Evolutionary conservation across 1,140 invertebrate species (phyloP).

Genomic region (Popillia japonica): DNA sequence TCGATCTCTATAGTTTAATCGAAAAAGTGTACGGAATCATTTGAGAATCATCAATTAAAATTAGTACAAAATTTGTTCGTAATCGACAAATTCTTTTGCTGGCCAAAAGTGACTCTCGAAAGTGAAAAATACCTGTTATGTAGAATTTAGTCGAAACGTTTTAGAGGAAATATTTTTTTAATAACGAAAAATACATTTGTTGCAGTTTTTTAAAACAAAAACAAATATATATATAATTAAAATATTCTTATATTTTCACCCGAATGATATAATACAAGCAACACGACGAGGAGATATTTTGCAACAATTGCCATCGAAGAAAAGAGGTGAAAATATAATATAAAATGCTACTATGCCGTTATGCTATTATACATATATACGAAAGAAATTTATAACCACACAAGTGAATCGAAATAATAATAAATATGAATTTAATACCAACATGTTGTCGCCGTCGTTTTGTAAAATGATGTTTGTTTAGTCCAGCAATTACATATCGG

Average conservation of each 20-base stretch:
- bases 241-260: too few relatives aligned
- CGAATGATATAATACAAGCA: too few relatives aligned
- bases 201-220: constrained; percentile 21
- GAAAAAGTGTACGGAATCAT: too few relatives aligned
- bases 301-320: too few relatives aligned
- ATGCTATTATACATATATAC: not conserved
- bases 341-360: too few relatives aligned
- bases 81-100: not conserved
- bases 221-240: not conserved
- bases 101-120: not conserved
- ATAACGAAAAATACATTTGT: constrained; percentile 31
- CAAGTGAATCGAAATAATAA: too few relatives aligned
- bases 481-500: constrained; percentile 61
- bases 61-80: not conserved
- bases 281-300: too few relatives aligned
- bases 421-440: too few relatives aligned
- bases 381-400: not conserved
- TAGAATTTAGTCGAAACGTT: constrained; percentile 16
- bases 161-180: constrained; percentile 18
- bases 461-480: constrained; percentile 49
- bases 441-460: too few relatives aligned
- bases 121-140: too few relatives aligned
- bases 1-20: not conserved
- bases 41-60: not conserved
- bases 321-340: too few relatives aligned